These are phyloP conservation scores for Mystacides longicornis DNA, from an alignment of 2,888 invertebrate species.

Conservation along the genomic window DNA sequence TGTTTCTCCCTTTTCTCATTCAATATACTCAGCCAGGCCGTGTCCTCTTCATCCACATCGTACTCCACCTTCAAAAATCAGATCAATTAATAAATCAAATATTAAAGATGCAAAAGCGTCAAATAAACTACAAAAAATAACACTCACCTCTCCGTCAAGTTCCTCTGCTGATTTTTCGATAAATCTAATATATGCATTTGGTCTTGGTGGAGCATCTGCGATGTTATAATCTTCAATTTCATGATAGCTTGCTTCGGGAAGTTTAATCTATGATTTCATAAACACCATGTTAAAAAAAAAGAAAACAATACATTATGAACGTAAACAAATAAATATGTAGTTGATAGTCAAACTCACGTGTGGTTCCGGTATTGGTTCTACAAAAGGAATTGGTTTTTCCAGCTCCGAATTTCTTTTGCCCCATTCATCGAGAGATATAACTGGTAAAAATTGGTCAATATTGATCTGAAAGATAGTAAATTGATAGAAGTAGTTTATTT, in stretches of 20 bases:
- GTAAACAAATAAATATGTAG: background rate
- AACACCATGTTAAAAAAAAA: background rate
- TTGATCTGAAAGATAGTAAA: conserved; percentile 40
- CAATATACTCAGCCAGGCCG: conserved; percentile 84
- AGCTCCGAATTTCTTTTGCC: conserved; percentile 43
- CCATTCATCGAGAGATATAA: conserved; percentile 64
- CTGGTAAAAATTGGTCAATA: conserved; percentile 58
- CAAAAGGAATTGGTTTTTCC: conserved; percentile 42
- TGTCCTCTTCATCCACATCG: conserved; percentile 97
- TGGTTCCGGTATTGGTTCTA: conserved; percentile 41
- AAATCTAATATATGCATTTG: conserved; percentile 86
- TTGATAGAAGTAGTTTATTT: too few relatives aligned
- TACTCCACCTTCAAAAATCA: conserved; percentile 66
- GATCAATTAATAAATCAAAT: conserved; percentile 1
- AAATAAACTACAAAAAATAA: background rate
- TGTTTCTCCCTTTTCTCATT: conserved; percentile 75
- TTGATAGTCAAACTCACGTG: conserved; percentile 31
- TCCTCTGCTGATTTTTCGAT: conserved; percentile 94
- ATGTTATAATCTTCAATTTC: conserved; percentile 73
- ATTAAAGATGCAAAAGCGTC: background rate
- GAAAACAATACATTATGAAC: background rate
- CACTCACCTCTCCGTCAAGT: conserved; percentile 67
- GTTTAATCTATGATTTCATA: conserved; percentile 35
- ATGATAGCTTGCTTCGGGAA: conserved; percentile 64
- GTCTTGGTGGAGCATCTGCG: conserved; percentile 73